Evolutionary conservation across 2,113 vertebrate species (phyloP), one percentile per base, ranked within the genome.

Genomic region (Sinocyclocheilus anophthalmus): DNA sequence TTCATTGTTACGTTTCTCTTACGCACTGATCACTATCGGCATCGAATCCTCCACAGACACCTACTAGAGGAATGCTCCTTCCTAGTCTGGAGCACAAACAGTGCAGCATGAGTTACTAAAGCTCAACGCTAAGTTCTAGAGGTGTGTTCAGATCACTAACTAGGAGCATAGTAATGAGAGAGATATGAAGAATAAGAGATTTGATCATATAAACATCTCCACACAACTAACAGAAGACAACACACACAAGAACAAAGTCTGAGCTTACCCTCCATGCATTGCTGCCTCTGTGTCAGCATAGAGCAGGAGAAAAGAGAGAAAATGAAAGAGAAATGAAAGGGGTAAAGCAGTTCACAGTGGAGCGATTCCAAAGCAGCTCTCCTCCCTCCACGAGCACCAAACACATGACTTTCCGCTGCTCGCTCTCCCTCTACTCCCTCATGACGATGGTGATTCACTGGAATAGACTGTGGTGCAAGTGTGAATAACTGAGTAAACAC

Each of bases 271-370:
- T 65, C 39, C 59, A 48, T 6, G 14, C 39, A 81, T 81, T 45
- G n/a, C 61, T 63, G 10, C 37, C 8, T n/a, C 77, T 76, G 72
- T 20, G 14, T 65, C 79, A 48, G n/a, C 39, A 81, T 12, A 30
- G n/a, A 26, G 79, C 37, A 81, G n/a, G 59, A 65, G 24, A 61
- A 48, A 26, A 24, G 65, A 8, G 59, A 65, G 42, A 61, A 48
- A 76, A 76, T 8, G 42, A 20, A 20, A 87, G 82, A 88, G 89
- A 83, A 90, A 88, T 81, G 87, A 84, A 88, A 30, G 65, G 79
- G 61, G 82, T 76, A 76, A 70, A 79, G 73, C 73, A 50, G 42
- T 76, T 76, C 73, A 50, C 42, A 76, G 73, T 50, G 73, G 73
- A 76, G n/a, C 3, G 12, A 75, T 55, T 53, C 78, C 75, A 79